phyloP scores from a whole-genome alignment of 2,888 invertebrate species.

The Antitype chi region DNA sequence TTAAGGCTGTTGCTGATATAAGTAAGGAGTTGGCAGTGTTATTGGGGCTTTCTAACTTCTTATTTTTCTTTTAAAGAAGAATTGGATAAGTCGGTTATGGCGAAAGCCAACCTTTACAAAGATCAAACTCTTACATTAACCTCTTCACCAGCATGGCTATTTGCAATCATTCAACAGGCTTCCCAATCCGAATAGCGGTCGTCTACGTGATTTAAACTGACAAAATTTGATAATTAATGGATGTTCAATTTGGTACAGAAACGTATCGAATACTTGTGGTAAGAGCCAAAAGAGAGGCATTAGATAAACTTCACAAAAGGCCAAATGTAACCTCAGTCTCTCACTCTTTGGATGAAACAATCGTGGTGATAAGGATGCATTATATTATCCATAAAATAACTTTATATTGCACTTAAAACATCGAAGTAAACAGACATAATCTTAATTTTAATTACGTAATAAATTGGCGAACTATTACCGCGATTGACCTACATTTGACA shows the following conservation, averaged over 20 bases:
- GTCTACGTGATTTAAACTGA: no score
- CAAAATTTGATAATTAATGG: no score
- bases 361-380: neutral
- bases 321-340: neutral
- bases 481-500: slow-evolving; percentile 61
- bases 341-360: neutral
- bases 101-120: neutral
- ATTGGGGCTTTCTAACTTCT: neutral
- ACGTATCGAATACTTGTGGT: neutral
- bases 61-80: neutral
- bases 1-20: neutral
- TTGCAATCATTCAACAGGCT: no score
- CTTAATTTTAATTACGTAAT: slow-evolving; percentile 44
- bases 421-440: slow-evolving; percentile 26
- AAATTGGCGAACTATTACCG: slow-evolving; percentile 39
- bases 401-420: slow-evolving; percentile 35
- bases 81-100: neutral
- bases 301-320: neutral
- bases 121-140: no score
- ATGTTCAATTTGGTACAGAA: no score
- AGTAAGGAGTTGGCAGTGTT: neutral
- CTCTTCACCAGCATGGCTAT: no score
- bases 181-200: no score
- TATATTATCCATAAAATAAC: slow-evolving; percentile 11
- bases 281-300: neutral